A percentile compares a stretch with the other conserved stretches of the same genome.
These are phyloP conservation scores for Morus bassanus DNA, from an alignment of 2,797 vertebrate genomes.

Conservation along the genomic window DNA sequence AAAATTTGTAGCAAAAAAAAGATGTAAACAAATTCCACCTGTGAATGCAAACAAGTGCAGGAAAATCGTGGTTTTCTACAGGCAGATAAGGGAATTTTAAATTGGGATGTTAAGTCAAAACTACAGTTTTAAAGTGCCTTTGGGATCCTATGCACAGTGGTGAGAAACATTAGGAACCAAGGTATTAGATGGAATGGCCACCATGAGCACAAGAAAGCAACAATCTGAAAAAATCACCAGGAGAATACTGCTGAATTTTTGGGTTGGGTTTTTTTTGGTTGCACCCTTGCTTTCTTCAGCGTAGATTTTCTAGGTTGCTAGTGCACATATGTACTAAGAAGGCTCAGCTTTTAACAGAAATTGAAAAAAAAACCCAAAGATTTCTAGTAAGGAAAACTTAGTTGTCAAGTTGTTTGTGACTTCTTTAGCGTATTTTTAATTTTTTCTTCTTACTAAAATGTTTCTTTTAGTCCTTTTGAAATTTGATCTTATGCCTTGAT, in stretches of 20 bases:
- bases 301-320: not conserved
- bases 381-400: not conserved
- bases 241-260: not conserved
- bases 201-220: not conserved
- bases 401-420: not conserved
- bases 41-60: not conserved
- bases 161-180: not conserved
- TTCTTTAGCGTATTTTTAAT: not conserved
- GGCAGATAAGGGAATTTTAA: not conserved
- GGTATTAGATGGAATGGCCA: not conserved
- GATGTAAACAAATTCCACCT: not conserved
- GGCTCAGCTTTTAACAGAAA: not conserved
- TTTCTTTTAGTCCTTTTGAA: not conserved
- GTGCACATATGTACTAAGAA: not conserved
- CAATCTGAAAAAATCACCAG: not conserved
- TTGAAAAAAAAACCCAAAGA: fast-evolving
- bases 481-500: not conserved
- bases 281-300: not conserved
- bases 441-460: not conserved
- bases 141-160: not conserved
- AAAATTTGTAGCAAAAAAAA: not conserved
- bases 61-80: not conserved
- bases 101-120: not conserved
- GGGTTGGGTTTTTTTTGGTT: not conserved
- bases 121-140: not conserved